Base-by-base conservation (phyloP, 2,888 invertebrate genomes). In the Iselma pallidipennis region DNA sequence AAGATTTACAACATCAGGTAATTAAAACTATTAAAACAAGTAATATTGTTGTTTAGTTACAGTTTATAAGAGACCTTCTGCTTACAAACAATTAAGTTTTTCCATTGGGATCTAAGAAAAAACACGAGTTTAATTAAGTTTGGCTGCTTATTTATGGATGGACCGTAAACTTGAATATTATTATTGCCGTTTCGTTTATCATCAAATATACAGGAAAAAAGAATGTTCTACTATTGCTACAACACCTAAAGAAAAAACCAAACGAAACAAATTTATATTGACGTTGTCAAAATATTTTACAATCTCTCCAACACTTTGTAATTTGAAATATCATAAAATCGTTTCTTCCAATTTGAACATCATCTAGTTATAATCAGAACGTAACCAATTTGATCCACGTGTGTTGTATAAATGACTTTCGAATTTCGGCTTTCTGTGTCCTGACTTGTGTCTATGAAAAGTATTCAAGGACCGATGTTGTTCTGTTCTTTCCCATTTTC, bases 61-160 rank as follows among this genome's bases (percentile, higher is more conserved):
- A 12, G 58, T 51, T 37, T 62, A 58, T 62, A 51, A 14, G 49
- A 26, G 45, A 28, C 37, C 42, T 52, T 61, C 53, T 31, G 29
- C n/a, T 33, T 23, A 52, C 45, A 48, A 45, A 49, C 62, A 58
- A 62, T 62, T 58, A 55, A 52, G 21, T 23, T 61, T 61, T 57
- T 49, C 57, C 37, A 45, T 21, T 28, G 25, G 12, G 16, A 28
- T 25, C 23, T 21, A 31, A 33, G 31, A n/a, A 49, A 55, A 49
- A 55, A 57, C 61, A 61, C 52, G 51, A 59, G 25, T 59, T 59
- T 62, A 59, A 63, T 63, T 63, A 63, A 61, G 61, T 61, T 62
- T 50, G 51, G 55, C 37, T 33, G 45, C 52, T 53, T 53, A 57
- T 52, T 61, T 61, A 56, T 42, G 28, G 42, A 26, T 7, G 16